Conservation (phyloP, 92 coral and sea anemone species). For the Scolanthus callimorphus region DNA sequence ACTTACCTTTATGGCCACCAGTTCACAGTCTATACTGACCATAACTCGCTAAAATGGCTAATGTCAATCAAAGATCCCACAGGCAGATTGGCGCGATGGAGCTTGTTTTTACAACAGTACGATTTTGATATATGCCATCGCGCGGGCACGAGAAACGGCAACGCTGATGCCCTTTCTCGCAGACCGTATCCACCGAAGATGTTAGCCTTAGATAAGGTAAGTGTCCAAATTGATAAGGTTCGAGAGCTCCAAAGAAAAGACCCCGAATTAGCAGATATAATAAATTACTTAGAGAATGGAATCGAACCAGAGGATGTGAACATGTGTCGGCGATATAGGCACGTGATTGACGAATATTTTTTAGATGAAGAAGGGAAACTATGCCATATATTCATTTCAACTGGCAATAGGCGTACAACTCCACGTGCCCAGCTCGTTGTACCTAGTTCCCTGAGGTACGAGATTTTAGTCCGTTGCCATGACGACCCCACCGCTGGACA, state of each 20-base stretch:
- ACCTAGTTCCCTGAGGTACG: neutral
- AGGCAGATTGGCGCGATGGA: neutral
- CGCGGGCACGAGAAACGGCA: no score
- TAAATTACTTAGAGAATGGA: neutral
- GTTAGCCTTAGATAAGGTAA: neutral
- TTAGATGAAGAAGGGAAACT: conserved; percentile 3
- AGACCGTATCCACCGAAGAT: neutral
- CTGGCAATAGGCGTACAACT: neutral
- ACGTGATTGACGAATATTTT: neutral
- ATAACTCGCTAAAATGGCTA: neutral
- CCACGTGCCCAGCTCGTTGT: neutral
- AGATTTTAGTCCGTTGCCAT: neutral
- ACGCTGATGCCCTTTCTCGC: no score
- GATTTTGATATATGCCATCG: no score
- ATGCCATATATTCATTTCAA: neutral
- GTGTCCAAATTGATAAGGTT: neutral
- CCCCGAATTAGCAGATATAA: neutral
- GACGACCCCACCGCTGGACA: conserved; percentile 9
- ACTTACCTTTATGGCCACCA: neutral
- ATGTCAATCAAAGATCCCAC: neutral
- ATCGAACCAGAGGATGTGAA: neutral
- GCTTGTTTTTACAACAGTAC: neutral
- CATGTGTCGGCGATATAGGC: neutral
- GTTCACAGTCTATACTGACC: neutral
- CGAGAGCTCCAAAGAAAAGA: neutral